Percentiles rank a stretch among this genome's conserved stretches.
Conservation (phyloP, 1,140 invertebrate genomes). For the Babylonia areolata region DNA sequence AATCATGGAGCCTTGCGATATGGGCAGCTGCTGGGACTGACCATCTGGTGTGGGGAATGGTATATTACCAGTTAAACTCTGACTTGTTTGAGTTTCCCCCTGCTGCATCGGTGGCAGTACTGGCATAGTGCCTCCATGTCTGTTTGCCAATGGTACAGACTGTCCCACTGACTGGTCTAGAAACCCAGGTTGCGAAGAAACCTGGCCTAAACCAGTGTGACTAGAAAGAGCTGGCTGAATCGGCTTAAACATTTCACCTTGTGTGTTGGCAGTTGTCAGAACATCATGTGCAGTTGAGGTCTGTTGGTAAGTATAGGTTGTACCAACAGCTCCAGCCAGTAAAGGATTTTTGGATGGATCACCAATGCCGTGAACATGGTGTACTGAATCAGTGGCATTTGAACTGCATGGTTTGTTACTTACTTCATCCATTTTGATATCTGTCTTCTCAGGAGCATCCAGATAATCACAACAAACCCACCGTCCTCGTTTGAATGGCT, state of each 20-base stretch:
- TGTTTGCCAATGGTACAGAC: not conserved
- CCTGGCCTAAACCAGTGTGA: conserved; percentile 33
- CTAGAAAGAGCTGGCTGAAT: conserved; percentile 54
- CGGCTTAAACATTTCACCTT: conserved; percentile 47
- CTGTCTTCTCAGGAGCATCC: conserved; percentile 81
- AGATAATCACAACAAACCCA: conserved; percentile 98
- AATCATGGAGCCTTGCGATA: not conserved
- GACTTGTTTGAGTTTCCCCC: conserved; percentile 13
- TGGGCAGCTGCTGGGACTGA: not conserved
- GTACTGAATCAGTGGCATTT: conserved; percentile 66
- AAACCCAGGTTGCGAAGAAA: not conserved
- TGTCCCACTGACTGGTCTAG: not conserved
- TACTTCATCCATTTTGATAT: conserved; percentile 55
- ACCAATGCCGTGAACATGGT: conserved; percentile 67
- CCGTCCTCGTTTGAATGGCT: conserved; percentile 93
- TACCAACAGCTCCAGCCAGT: conserved; percentile 47
- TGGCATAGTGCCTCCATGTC: not conserved
- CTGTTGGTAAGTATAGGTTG: conserved; percentile 1
- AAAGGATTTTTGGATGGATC: conserved; percentile 70
- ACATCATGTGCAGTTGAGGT: not conserved
- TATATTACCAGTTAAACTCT: conserved; percentile 17
- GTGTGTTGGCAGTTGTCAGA: too few relatives aligned
- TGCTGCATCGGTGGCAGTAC: not conserved
- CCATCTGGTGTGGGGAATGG: conserved; percentile 19
- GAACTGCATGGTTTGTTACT: conserved; percentile 63